Evolutionary conservation across 2,113 vertebrate species (phyloP), one percentile per base, ranked within the genome.

Genomic region (Bos indicus): DNA sequence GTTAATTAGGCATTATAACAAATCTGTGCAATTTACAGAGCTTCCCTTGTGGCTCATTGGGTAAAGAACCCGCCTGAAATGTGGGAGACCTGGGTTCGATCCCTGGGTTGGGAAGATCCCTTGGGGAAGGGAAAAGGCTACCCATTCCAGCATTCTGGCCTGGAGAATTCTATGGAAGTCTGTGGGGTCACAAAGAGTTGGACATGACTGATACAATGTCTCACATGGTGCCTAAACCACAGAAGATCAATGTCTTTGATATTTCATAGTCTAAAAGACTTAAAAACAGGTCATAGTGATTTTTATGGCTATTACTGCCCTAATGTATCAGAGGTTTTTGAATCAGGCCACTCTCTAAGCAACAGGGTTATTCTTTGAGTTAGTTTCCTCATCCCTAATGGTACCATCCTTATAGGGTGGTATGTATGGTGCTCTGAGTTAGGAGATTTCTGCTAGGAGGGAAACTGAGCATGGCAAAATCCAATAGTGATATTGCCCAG

Each of bases 361-460:
- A 71, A 71, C 16, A 59, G 10, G 13, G 67, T 46, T 46, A 88
- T 12, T 36, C 48, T 33, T 64, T 71, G 4, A 7, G 8, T 62
- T 9, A 74, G 2, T 64, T 48, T 94, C 14, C 8, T 36, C 33
- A 51, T 81, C 8, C 1, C 6, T 15, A 46, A 5, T 3, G 62
- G 4, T 46, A 14, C 28, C 3, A 30, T 10, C 30, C 2, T 6
- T 57, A 9, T 12, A 57, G 9, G 5, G 10, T 14, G 3, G 12
- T 71, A 7, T 25, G 1, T 13, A 7, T 14, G 23, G 5, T 40
- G 3, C 51, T 77, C 74, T 74, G 82, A 91, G 57, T 56, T 26
- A 86, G 30, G 62, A 96, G 25, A 52, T 71, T 82, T 57, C 13
- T 77, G 13, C 12, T 48, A 81, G 16, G 52, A 85, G 1, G 2